These are phyloP conservation scores for Polypedilum pembai DNA, from an alignment of 1,140 invertebrate species.

Conservation along the genomic window DNA sequence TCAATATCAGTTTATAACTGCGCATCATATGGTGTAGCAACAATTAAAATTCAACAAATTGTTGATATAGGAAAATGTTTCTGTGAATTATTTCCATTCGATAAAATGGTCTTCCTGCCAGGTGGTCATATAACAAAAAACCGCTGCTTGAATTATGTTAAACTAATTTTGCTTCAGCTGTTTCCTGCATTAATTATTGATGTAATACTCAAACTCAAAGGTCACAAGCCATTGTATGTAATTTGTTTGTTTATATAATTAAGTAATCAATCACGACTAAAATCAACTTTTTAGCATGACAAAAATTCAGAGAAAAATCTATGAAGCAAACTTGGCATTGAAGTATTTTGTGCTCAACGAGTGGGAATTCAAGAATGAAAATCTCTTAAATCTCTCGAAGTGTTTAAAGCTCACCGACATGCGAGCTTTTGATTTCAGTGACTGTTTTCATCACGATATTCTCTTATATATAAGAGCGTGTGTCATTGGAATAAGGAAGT, in stretches of 20 bases:
- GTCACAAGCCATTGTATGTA: neutral
- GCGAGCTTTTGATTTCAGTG: neutral
- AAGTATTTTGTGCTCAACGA: neutral
- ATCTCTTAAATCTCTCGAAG: neutral
- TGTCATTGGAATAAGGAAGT: neutral
- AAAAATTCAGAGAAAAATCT: conserved; percentile 13
- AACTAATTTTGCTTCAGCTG: conserved; percentile 38
- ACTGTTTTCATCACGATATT: neutral
- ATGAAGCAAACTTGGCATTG: neutral
- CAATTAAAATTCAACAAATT: conserved; percentile 57
- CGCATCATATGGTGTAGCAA: conserved; percentile 55
- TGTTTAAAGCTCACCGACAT: neutral
- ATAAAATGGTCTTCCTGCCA: conserved; percentile 61
- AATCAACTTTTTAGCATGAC: neutral
- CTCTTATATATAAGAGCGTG: neutral
- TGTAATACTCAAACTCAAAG: neutral
- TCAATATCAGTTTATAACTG: conserved; percentile 57
- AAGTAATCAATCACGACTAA: neutral
- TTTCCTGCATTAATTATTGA: conserved; percentile 38
- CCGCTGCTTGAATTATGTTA: conserved; percentile 30
- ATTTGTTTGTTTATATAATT: neutral
- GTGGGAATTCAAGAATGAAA: neutral
- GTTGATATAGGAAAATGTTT: conserved; percentile 48
- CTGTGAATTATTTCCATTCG: conserved; percentile 53
- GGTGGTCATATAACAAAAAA: conserved; percentile 44